Evolutionary conservation across 2,888 invertebrate species (phyloP).

Genomic region (Chironomus tentans): DNA sequence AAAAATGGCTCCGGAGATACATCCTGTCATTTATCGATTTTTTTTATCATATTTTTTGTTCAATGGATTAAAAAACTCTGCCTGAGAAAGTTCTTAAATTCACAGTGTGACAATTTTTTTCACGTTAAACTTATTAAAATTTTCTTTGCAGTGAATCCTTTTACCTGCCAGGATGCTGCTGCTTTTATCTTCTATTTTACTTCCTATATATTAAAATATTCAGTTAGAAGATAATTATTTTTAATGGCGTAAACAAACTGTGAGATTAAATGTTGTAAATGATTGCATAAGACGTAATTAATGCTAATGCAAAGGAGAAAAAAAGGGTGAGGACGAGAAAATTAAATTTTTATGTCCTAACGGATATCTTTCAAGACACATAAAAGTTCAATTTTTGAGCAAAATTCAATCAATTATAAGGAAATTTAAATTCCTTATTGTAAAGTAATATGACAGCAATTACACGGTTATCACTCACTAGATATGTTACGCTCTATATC

Average conservation of each 20-base stretch:
- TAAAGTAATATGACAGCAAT: neutral
- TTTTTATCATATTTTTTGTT: no score
- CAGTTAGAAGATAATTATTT: slow-evolving; percentile 23
- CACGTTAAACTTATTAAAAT: no score
- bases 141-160: neutral
- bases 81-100: neutral
- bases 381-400: neutral
- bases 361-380: neutral
- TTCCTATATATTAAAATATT: neutral
- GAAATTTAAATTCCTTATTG: neutral
- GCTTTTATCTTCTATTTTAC: neutral
- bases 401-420: neutral
- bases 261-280: slow-evolving; percentile 22
- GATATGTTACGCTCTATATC: slow-evolving; percentile 7
- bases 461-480: slow-evolving; percentile 3
- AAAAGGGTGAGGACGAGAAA: neutral
- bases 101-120: slow-evolving; percentile 1
- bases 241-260: slow-evolving; percentile 25
- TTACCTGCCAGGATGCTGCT: neutral
- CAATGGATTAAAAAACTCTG: no score
- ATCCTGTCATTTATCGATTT: neutral
- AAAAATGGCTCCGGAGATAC: neutral
- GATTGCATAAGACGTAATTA: slow-evolving; percentile 19
- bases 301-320: neutral
- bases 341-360: neutral